These are phyloP conservation scores for Penaeus japonicus DNA, from an alignment of 1,140 invertebrate genomes.

Conservation along the genomic window DNA sequence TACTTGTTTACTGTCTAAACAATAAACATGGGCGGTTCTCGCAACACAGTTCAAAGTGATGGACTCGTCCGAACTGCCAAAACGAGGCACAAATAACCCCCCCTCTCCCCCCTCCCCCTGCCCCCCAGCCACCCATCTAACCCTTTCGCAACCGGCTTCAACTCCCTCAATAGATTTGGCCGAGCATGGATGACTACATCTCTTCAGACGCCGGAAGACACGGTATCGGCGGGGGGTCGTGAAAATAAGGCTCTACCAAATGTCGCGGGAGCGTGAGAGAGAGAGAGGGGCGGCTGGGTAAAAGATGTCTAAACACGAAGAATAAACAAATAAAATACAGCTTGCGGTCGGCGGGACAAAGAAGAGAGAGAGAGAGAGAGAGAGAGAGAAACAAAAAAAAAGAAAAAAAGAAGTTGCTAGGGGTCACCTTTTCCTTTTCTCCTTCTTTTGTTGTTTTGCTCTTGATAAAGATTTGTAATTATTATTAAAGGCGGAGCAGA, in stretches of 20 bases:
- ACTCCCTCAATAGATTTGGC: not conserved
- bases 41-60: slow-evolving; percentile 49
- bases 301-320: slow-evolving; percentile 21
- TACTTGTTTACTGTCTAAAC: slow-evolving; percentile 57
- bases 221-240: not conserved
- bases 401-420: not conserved
- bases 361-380: not conserved
- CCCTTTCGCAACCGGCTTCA: not conserved
- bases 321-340: slow-evolving; percentile 45
- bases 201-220: not conserved
- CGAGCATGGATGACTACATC: not conserved
- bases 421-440: slow-evolving; percentile 17
- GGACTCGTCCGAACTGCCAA: slow-evolving; percentile 41
- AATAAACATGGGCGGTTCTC: slow-evolving; percentile 53
- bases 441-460: not conserved
- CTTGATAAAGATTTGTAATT: too few species aligned
- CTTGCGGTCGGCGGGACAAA: slow-evolving; percentile 17
- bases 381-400: not conserved
- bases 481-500: too few species aligned
- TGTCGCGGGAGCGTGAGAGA: not conserved
- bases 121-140: too few species aligned
- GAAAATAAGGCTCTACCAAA: not conserved
- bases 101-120: too few species aligned
- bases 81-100: not conserved
- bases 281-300: not conserved